phyloP scores from a whole-genome alignment of 2,113 vertebrate genomes.

The Pygoscelis antarcticus region DNA sequence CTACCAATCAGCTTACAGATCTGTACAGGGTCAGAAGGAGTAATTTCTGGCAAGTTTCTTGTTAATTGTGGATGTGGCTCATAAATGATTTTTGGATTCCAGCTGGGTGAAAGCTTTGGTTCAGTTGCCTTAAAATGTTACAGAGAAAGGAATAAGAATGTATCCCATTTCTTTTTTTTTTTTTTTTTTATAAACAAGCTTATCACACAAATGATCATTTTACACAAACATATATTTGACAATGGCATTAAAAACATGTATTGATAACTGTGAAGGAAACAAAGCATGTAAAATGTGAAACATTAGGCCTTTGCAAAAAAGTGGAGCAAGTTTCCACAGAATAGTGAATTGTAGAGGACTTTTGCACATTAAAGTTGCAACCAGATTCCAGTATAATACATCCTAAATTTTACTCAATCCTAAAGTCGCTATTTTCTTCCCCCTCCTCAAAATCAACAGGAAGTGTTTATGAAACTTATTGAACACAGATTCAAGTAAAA shows the following conservation, averaged over 20 bases:
- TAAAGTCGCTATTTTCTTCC: not conserved
- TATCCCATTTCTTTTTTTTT: not conserved
- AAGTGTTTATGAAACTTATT: not conserved
- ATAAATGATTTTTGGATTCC: constrained; percentile 96
- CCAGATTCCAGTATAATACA: not conserved
- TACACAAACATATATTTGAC: not conserved
- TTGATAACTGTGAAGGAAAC: not conserved
- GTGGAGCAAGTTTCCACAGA: not conserved
- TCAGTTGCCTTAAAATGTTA: constrained; percentile 85
- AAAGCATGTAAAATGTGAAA: not conserved
- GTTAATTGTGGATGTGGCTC: constrained; percentile 96
- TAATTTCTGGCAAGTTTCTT: constrained; percentile 83
- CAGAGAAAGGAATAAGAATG: not conserved
- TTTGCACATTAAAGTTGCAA: not conserved
- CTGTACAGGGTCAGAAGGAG: constrained; percentile 88
- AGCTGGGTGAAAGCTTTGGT: constrained; percentile 96
- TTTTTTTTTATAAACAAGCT: not conserved
- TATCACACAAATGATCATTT: not conserved
- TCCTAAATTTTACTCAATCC: not conserved
- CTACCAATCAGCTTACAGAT: constrained; percentile 87
- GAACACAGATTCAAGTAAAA: not conserved
- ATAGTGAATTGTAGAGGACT: not conserved
- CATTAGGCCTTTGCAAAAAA: not conserved
- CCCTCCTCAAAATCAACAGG: not conserved
- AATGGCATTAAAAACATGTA: not conserved